These are phyloP conservation scores for Oncorhynchus masou DNA, from an alignment of 2,113 vertebrate species.

Conservation along the genomic window DNA sequence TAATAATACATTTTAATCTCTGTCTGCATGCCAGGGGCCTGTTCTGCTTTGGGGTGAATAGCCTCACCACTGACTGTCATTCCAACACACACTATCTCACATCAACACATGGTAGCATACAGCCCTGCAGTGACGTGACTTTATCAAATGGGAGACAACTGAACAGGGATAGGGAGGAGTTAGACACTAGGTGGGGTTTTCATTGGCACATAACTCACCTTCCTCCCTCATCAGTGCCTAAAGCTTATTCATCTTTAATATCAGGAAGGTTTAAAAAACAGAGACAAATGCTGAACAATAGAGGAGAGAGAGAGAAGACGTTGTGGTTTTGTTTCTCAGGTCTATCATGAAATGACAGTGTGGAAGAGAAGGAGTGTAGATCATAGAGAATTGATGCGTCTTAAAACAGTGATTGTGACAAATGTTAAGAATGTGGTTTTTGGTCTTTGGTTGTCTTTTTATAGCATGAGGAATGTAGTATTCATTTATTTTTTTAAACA, in stretches of 20 bases:
- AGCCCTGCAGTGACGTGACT: constrained; percentile 44
- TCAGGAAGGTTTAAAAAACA: constrained; percentile 65
- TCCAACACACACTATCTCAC: constrained; percentile 57
- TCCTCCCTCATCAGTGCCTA: constrained; percentile 47
- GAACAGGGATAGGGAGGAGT: constrained; percentile 56
- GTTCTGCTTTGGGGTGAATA: constrained; percentile 68
- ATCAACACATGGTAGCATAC: constrained; percentile 33
- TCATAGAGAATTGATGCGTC: constrained; percentile 68
- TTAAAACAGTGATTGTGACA: constrained; percentile 74
- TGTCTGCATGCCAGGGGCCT: constrained; percentile 66
- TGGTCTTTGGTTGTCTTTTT: constrained; percentile 62
- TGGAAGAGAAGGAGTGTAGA: constrained; percentile 58
- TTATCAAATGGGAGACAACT: constrained; percentile 44
- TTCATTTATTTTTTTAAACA: constrained; percentile 18
- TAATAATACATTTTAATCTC: constrained; percentile 67
- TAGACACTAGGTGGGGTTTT: constrained; percentile 55
- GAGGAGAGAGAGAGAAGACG: constrained; percentile 46
- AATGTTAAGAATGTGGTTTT: constrained; percentile 68
- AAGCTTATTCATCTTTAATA: constrained; percentile 32
- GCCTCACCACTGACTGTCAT: constrained; percentile 61
- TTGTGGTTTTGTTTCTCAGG: constrained; percentile 67
- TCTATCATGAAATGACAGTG: constrained; percentile 64
- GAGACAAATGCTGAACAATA: constrained; percentile 49
- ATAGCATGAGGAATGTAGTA: background rate
- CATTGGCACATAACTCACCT: constrained; percentile 58